Evolutionary conservation across 2,113 vertebrate species (phyloP), one percentile per base, ranked within the genome.

Genomic region (Neodontobutis hainanensis): DNA sequence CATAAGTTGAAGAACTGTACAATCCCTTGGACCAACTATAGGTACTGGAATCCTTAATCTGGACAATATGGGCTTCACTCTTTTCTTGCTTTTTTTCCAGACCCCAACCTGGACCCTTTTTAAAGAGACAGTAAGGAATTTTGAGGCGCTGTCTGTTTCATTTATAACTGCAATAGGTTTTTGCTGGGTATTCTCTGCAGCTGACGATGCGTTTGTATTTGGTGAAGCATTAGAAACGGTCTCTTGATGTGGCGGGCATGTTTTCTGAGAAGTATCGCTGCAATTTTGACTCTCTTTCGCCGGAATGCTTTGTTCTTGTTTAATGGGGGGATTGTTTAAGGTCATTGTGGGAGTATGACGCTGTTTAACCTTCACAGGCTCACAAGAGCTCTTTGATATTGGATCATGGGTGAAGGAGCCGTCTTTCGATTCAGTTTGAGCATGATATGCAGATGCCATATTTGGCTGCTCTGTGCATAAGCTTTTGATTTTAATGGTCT

Each of bases 71-170:
- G 86, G 82, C 51, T 88, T 87, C 58, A 47, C 57, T 56, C 58
- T 82, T 73, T 83, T 89, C 61, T 73, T 86, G 66, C 8, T 78
- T 63, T 80, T 80, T 12, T 74, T 77, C 86, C 81, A 84, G 38
- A 71, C 56, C 0, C 83, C 83, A 10, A 77, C 50, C 68, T 87
- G 78, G 0, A 92, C 89, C 80, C 93, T 88, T 47, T 89, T 92
- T 57, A 94, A 64, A 14, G 88, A 88, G 7, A 93, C 89, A 1
- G 92, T 89, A 8, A 65, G 62, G 44, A 90, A 88, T 81, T 84
- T 91, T 11, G 85, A 65, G 14, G 71, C 68, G 4, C 73, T 12
- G 47, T 90, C 91, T 12, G 84, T 87, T 27, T 78, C 65, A 10
- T 66, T 88, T 59, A 73, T 48, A 3, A 50, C 70, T 43, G 77